phyloP scores from a whole-genome alignment of 2,113 vertebrate genomes.

The Apodemus speciosus region DNA sequence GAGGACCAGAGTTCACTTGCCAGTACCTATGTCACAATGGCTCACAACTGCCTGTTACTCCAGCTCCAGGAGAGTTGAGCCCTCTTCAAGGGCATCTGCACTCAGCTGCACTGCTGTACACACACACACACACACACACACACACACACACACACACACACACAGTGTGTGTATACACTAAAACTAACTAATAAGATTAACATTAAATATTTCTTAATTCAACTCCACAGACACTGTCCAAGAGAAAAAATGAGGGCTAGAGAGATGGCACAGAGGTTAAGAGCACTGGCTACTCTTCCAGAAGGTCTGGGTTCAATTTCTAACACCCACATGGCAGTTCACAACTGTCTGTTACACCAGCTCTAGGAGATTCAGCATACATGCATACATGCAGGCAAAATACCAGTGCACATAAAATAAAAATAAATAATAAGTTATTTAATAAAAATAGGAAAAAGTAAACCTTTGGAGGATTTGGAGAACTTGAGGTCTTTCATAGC shows the following conservation, averaged over 20 bases:
- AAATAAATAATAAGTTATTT: too few species aligned
- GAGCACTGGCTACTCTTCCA: too few species aligned
- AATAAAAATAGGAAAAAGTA: too few species aligned
- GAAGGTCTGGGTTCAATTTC: too few species aligned
- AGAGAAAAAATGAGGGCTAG: background rate
- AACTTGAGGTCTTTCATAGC: background rate
- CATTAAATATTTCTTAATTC: conserved; percentile 8
- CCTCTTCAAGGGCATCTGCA: background rate
- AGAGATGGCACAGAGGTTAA: too few species aligned
- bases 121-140: background rate
- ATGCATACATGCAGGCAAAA: too few species aligned
- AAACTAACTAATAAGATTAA: background rate
- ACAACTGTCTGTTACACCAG: too few species aligned
- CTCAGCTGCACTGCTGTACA: background rate
- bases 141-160: background rate
- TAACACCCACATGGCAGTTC: too few species aligned
- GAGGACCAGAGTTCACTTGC: background rate
- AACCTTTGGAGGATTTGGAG: background rate
- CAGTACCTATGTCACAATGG: too few species aligned
- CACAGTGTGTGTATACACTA: background rate
- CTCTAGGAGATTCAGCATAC: too few species aligned
- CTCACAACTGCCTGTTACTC: background rate
- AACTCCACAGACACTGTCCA: background rate
- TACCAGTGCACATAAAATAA: too few species aligned
- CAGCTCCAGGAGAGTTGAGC: background rate